Evolutionary conservation across 2,888 invertebrate species (phyloP), one percentile per base, ranked within the genome.

Genomic region (Leucozona laternaria): DNA sequence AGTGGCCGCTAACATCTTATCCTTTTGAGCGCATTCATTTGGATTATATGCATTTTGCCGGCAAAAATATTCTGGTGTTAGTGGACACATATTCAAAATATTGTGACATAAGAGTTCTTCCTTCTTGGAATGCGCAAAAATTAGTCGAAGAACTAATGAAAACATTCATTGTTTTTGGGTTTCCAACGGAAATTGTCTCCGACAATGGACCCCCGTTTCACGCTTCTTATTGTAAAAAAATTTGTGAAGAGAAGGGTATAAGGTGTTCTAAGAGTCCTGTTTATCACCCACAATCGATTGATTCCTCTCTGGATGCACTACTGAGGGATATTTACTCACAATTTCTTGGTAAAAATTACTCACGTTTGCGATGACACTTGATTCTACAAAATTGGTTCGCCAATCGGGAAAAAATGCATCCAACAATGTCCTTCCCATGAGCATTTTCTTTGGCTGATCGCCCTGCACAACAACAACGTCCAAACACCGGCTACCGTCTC

Each of bases 11-110:
- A 31, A 50, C 53, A 57, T 50, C 55, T 15, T 84, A 75, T 43
- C 82, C 87, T 2, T 88, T 87, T 73, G 88, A 88, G 55, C 57
- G 88, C 25, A 60, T 15, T 88, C 88, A n/a, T n/a, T n/a, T n/a
- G n/a, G n/a, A n/a, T n/a, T n/a, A n/a, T n/a, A n/a, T n/a, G n/a
- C n/a, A n/a, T n/a, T n/a, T n/a, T n/a, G n/a, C n/a, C n/a, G n/a
- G n/a, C n/a, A n/a, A n/a, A n/a, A n/a, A n/a, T n/a, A n/a, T n/a
- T n/a, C n/a, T n/a, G n/a, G n/a, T n/a, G n/a, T n/a, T n/a, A n/a
- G n/a, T n/a, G n/a, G n/a, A n/a, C n/a, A n/a, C n/a, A n/a, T n/a
- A n/a, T n/a, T n/a, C n/a, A n/a, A n/a, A n/a, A n/a, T n/a, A n/a
- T 73, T 73, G 73, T 37, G 73, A 73, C n/a, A 13, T 73, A 40